Conservation (phyloP, 2,797 vertebrate species). For the Geotrypetes seraphini region DNA sequence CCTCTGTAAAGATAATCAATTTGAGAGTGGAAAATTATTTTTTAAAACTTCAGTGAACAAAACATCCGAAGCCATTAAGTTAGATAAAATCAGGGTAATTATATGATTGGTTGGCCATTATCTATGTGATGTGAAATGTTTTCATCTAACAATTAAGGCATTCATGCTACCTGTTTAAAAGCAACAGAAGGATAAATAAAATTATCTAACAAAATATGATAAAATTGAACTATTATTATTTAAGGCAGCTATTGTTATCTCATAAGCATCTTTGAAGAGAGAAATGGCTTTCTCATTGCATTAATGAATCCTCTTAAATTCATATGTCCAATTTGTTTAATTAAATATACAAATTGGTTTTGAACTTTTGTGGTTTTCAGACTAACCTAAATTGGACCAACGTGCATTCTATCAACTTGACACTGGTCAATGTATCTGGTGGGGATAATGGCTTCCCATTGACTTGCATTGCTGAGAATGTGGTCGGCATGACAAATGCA, state of each 20-base stretch:
- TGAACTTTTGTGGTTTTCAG: constrained; percentile 53
- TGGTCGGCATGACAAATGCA: constrained; percentile 94
- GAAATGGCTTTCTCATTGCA: too few species aligned
- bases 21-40: not conserved
- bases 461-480: constrained; percentile 89
- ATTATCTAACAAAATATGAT: too few species aligned
- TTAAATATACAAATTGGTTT: too few species aligned
- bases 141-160: constrained; percentile 15
- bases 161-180: too few species aligned
- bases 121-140: constrained; percentile 3
- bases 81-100: constrained; percentile 1
- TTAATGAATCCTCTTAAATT: too few species aligned
- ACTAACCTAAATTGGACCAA: constrained; percentile 94
- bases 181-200: not conserved
- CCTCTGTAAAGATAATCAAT: not conserved
- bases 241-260: too few species aligned
- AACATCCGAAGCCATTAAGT: not conserved
- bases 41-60: not conserved
- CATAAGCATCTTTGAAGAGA: too few species aligned
- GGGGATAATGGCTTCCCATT: constrained; percentile 89
- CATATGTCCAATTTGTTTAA: too few species aligned
- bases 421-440: constrained; percentile 85
- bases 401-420: constrained; percentile 92
- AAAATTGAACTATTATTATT: too few species aligned
- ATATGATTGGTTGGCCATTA: constrained; percentile 6